Evolutionary conservation across 1,140 invertebrate species (phyloP).

Genomic region (Nasonia giraulti): DNA sequence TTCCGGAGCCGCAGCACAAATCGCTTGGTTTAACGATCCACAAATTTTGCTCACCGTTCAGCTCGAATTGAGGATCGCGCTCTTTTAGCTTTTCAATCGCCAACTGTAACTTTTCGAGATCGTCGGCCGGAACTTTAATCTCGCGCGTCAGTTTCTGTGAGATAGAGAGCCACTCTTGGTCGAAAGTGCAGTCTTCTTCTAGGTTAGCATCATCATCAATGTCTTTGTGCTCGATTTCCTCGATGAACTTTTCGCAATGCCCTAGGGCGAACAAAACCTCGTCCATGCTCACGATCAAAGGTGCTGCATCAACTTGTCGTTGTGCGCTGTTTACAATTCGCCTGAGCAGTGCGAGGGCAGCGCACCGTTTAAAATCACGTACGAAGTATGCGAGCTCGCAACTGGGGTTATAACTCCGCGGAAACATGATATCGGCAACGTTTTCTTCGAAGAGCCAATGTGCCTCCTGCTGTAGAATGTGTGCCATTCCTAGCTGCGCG

Average conservation of each 20-base stretch:
- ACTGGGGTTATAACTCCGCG: conserved; percentile 80
- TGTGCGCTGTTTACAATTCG: conserved; percentile 67
- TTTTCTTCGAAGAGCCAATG: conserved; percentile 78
- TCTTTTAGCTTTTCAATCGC: conserved; percentile 77
- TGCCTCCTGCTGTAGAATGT: conserved; percentile 76
- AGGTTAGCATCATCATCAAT: conserved; percentile 69
- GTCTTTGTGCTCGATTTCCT: conserved; percentile 73
- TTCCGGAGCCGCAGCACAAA: conserved; percentile 90
- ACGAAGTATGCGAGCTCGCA: conserved; percentile 75
- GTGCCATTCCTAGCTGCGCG: conserved; percentile 75
- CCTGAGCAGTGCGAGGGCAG: conserved; percentile 78
- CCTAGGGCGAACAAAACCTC: conserved; percentile 75
- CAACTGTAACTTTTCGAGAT: conserved; percentile 47
- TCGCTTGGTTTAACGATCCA: conserved; percentile 96
- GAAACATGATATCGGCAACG: conserved; percentile 77
- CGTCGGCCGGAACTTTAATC: conserved; percentile 54
- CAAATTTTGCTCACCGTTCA: conserved; percentile 88
- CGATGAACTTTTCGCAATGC: conserved; percentile 75
- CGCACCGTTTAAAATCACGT: conserved; percentile 79
- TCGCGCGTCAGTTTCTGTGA: conserved; percentile 72
- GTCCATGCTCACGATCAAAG: conserved; percentile 52
- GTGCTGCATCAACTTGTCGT: too few relatives aligned
- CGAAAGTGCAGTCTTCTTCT: background rate
- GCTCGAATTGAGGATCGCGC: conserved; percentile 79
- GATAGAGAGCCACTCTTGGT: conserved; percentile 83